Base-by-base conservation (phyloP, 2,888 invertebrate genomes). In the Pyralis farinalis region DNA sequence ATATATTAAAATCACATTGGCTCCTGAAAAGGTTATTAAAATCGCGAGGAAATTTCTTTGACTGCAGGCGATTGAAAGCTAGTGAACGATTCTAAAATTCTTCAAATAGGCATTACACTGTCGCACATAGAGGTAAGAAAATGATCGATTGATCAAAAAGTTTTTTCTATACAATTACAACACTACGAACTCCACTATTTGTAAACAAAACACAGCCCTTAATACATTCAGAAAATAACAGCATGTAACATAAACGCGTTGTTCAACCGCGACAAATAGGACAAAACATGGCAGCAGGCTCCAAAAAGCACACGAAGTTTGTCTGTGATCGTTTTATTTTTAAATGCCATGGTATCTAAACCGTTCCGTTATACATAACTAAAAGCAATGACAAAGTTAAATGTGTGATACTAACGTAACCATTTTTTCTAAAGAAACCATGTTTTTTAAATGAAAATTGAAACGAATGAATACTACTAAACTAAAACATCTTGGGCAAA, bases 251-350 rank as follows among this genome's bases (percentile, higher is more conserved):
- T 80, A 65, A 81, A 84, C 75, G 85, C 85, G 83, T 85, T 80
- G 79, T 77, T 78, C 82, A 82, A 87, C 81, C 87, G 85, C 89
- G 87, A 90, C 86, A 88, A 86, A 86, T 87, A 87, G 78, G 82
- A 87, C 87, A 89, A 88, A 90, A 90, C 89, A 90, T 90, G 89
- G 89, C 89, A 86, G 25, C 3, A 2, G 7, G 89, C 81, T 84
- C 75, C 72, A 75, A 84, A 84, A 82, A 79, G 78, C 77, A 73
- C 75, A 77, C 68, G 74, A 78, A 77, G 59, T 51, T 84, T 79
- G 78, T 87, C 85, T 87, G 63, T 86, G 84, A 73, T 70, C 50
- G 42, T 75, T 76, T 78, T 75, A 68, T 73, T 83, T 81, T 80
- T 81, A 69, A 73, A 71, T 54, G 64, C 64, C 63, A 54, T 67